Conservation (phyloP, 2,113 vertebrate genomes). For the Pycnonotus jocosus region DNA sequence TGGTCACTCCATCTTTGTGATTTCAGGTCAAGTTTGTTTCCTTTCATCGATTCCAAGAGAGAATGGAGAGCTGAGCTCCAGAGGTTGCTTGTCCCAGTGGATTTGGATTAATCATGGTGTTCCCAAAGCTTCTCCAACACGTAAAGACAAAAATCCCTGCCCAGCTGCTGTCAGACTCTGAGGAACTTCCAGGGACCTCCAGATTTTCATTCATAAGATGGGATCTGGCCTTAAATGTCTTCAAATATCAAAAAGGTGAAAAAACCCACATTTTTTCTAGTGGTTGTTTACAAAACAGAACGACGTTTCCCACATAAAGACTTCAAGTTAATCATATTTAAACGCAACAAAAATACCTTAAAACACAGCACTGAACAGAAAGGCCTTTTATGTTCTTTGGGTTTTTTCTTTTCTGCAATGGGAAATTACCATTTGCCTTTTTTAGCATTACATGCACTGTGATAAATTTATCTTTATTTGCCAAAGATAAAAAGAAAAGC, state of each 20-base stretch:
- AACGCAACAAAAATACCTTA: neutral
- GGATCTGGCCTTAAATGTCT: neutral
- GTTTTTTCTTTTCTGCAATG: neutral
- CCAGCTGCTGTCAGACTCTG: neutral
- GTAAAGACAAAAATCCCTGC: neutral
- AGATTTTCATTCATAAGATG: neutral
- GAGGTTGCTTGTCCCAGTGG: neutral
- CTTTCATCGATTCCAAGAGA: neutral
- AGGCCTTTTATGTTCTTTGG: accelerated
- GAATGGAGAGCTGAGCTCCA: accelerated
- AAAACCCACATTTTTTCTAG: neutral
- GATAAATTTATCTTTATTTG: neutral
- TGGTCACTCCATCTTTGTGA: accelerated
- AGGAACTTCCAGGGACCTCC: neutral
- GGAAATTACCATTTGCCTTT: neutral
- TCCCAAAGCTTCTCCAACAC: neutral
- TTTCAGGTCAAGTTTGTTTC: neutral
- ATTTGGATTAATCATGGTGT: accelerated
- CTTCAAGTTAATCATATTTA: neutral
- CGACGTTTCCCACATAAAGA: neutral
- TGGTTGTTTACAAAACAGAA: neutral
- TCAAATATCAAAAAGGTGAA: accelerated
- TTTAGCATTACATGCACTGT: neutral
- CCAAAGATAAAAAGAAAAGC: neutral
- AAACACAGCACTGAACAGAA: neutral